A percentile compares a stretch with the other conserved stretches of the same genome.
Evolutionary conservation across 37 sponge, comb jelly and placozoan genomes (phyloP).

Genomic region (Bolinopsis microptera): DNA sequence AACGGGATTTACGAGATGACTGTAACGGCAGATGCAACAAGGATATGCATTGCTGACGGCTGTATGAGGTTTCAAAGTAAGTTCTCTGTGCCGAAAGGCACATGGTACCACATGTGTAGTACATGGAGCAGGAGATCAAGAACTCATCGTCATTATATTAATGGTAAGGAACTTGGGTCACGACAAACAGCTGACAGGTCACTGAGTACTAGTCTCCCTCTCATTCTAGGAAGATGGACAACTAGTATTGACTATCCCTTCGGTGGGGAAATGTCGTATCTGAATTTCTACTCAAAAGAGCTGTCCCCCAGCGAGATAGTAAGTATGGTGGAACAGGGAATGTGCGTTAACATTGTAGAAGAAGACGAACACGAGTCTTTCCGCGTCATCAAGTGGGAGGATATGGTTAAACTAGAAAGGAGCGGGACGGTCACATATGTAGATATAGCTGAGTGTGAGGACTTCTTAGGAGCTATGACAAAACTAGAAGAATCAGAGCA

Average conservation of each 20-base stretch:
- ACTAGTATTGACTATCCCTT: not conserved
- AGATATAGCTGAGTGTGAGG: not conserved
- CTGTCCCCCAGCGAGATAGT: not conserved
- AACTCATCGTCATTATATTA: not conserved
- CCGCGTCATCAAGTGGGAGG: not conserved
- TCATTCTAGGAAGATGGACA: not conserved
- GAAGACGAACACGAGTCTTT: not conserved
- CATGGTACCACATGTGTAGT: not conserved
- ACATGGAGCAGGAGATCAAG: not conserved
- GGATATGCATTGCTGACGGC: not conserved
- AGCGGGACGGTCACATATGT: not conserved
- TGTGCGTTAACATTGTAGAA: not conserved
- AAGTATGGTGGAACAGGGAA: not conserved
- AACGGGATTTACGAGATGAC: not conserved
- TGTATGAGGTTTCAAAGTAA: not conserved
- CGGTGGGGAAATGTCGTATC: not conserved
- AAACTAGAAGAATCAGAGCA: too few species aligned
- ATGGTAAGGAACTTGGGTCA: not conserved
- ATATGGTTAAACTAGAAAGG: not conserved
- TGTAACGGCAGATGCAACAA: not conserved
- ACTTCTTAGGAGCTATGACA: too few species aligned
- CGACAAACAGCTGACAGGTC: not conserved
- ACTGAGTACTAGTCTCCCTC: not conserved
- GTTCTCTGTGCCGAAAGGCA: not conserved
- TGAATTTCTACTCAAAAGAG: not conserved